Evolutionary conservation across 2,888 invertebrate species (phyloP), one percentile per base, ranked within the genome.

Genomic region (Eupithecia subumbrata): DNA sequence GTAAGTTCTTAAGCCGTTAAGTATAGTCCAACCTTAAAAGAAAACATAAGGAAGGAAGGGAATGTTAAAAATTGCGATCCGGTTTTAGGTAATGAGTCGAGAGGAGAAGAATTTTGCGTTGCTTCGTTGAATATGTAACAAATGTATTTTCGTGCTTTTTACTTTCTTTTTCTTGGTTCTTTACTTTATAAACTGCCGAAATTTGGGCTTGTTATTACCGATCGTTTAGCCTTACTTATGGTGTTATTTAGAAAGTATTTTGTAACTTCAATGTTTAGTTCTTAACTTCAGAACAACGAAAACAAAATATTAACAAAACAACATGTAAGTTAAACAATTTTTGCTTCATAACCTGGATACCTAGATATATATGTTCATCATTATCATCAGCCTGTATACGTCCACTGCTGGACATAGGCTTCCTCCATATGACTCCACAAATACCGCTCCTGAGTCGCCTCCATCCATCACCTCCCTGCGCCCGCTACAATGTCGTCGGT

Each of bases 11-110:
- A n/a, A 18, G 16, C 63, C 30, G 2, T 18, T 40, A 18, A 11
- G 7, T 67, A 45, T 0, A 45, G 43, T 40, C 43, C 68, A 40
- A 68, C 68, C 68, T 67, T 16, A 40, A 34, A 14, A 25, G 18
- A 72, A 56, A 74, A 64, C 76, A 71, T 76, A 78, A 77, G 84
- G 83, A 78, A 78, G 83, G 84, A 84, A 83, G 79, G 78, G 71
- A 73, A 78, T 80, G 77, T 78, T 84, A 82, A 71, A 79, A 83
- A 85, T 84, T 78, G 76, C 76, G 69, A 84, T 85, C 85, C 74
- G 73, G 71, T 70, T 78, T 79, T 79, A 81, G 77, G 81, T 82
- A 84, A 82, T 79, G 76, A 78, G 76, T 25, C 56, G 71, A 69
- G 69, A 70, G 75, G 43, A 48, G 68, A 43, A 48, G 25, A 60